Evolutionary conservation across 2,113 vertebrate species (phyloP).

Genomic region (Calidris pygmaea): DNA sequence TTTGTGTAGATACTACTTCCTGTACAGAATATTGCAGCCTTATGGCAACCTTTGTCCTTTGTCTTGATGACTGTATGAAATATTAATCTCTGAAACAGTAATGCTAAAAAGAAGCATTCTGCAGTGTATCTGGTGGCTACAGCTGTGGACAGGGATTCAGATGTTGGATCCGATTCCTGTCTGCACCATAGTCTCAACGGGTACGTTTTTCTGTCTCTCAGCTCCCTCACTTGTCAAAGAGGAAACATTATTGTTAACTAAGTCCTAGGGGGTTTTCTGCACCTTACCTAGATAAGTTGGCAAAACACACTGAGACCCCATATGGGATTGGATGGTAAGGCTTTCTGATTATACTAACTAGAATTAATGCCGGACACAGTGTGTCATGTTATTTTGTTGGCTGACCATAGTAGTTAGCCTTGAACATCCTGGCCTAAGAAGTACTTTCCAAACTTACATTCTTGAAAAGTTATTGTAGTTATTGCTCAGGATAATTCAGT

Average conservation of each 20-base stretch:
- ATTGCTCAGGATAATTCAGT: background rate
- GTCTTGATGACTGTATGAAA: slow-evolving; percentile 50
- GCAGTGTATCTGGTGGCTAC: background rate
- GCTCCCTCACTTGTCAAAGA: slow-evolving; percentile 16
- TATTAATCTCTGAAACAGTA: slow-evolving; percentile 37
- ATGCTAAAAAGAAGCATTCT: slow-evolving; percentile 17
- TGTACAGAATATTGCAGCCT: slow-evolving; percentile 56
- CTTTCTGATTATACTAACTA: background rate
- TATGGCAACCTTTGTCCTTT: slow-evolving; percentile 52
- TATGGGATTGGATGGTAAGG: background rate
- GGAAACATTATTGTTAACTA: background rate
- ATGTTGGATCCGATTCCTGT: background rate
- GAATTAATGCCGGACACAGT: background rate
- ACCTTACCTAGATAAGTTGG: background rate
- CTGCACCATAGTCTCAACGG: background rate
- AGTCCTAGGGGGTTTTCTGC: background rate
- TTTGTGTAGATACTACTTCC: slow-evolving; percentile 47
- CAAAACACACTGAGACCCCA: background rate
- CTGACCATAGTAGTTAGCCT: background rate
- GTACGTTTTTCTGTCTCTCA: background rate
- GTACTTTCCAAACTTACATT: background rate
- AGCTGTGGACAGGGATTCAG: slow-evolving; percentile 14
- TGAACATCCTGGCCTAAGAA: background rate
- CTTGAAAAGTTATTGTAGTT: background rate
- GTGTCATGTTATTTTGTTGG: background rate